phyloP scores from a whole-genome alignment of 2,888 invertebrate species.

The Cabera pusaria region DNA sequence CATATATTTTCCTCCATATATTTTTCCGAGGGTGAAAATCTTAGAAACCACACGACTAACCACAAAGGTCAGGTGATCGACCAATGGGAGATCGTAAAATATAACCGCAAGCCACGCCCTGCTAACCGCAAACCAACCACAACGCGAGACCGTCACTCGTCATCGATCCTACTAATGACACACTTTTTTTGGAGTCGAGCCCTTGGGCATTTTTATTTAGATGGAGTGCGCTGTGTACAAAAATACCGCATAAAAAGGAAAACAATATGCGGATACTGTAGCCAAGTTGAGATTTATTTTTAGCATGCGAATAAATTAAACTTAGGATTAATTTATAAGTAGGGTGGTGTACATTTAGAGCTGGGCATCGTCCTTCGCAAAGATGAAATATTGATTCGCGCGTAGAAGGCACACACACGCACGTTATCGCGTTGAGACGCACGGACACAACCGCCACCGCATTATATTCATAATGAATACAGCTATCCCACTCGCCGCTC shows the following conservation, averaged over 20 bases:
- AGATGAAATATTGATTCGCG: slow-evolving; percentile 80
- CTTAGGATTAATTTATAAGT: slow-evolving; percentile 17
- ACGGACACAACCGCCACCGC: slow-evolving; percentile 78
- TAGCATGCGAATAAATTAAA: slow-evolving; percentile 13
- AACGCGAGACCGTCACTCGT: slow-evolving; percentile 75
- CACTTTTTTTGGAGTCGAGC: slow-evolving; percentile 61
- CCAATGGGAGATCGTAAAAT: slow-evolving; percentile 84
- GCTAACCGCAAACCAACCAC: slow-evolving; percentile 86
- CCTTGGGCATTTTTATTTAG: not conserved
- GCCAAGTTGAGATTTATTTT: no score
- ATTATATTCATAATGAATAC: slow-evolving; percentile 84
- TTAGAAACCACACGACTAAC: slow-evolving; percentile 85
- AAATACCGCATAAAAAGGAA: no score
- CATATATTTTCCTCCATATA: slow-evolving; percentile 77
- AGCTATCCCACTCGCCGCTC: slow-evolving; percentile 80
- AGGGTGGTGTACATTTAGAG: slow-evolving; percentile 20
- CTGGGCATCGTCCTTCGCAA: slow-evolving; percentile 44
- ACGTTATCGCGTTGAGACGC: slow-evolving; percentile 58
- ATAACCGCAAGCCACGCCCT: slow-evolving; percentile 85
- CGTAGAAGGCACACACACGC: slow-evolving; percentile 69
- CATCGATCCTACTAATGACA: slow-evolving; percentile 68
- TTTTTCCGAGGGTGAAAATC: slow-evolving; percentile 82
- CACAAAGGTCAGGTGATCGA: slow-evolving; percentile 82
- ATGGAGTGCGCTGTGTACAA: no score
- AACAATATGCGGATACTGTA: no score